Base-by-base conservation (phyloP, 2,888 invertebrate species). In the Dryadula phaetusa region DNA sequence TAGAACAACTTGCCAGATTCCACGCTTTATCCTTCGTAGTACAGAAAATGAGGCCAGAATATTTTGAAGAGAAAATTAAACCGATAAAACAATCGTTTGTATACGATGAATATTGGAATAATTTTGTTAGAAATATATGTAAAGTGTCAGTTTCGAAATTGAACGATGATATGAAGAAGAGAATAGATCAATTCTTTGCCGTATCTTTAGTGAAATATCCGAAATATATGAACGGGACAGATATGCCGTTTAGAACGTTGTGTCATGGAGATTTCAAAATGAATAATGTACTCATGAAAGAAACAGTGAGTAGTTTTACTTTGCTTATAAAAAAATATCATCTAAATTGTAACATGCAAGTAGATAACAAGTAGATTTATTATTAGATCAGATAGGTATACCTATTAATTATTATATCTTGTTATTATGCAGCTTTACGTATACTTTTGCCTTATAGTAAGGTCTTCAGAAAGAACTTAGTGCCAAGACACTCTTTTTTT, bases 261-360 rank as follows among this genome's bases (percentile, higher is more conserved):
- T 81, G 83, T 52, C 88, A 89, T 69, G 88, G 88, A 0, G 88
- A 89, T 74, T 90, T 79, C 63, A 83, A 82, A 67, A 76, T 81
- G n/a, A 85, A 81, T 62, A 89, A 90, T 74, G 77, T 88, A 20
- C 70, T 90, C 75, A 58, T 74, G 10, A 85, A 81, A 72, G 77
- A 82, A 71, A 61, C 42, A 18, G 88, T 89, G 77, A 82, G 85
- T 81, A 63, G 20, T 62, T 16, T 22, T 12, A 20, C 5, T 12
- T n/a, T n/a, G n/a, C n/a, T n/a, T n/a, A n/a, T n/a, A n/a, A n/a
- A n/a, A n/a, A n/a, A n/a, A n/a, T n/a, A n/a, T n/a, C n/a, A n/a
- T n/a, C n/a, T n/a, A n/a, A n/a, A n/a, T n/a, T n/a, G n/a, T n/a
- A n/a, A n/a, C n/a, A n/a, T n/a, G n/a, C n/a, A n/a, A n/a, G n/a